Base-by-base conservation (phyloP, 2,888 invertebrate species). In the Lysandra coridon region DNA sequence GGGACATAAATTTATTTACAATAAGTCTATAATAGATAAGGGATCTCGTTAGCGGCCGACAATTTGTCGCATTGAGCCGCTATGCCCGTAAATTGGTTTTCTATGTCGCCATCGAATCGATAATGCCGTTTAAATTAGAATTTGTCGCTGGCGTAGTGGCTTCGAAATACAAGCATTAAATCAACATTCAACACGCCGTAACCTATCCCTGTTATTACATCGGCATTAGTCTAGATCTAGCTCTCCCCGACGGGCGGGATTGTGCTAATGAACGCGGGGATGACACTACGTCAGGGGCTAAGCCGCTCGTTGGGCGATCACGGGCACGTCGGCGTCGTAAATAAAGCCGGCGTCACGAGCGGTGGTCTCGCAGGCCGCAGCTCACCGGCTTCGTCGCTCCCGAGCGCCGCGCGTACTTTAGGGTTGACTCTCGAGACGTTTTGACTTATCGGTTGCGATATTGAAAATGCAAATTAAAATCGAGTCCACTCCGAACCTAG, bases 1-100 rank as follows among this genome's bases (percentile, higher is more conserved):
- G 80, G 82, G 81, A 83, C 83, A 85, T 85, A 85, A 85, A 85
- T 85, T 84, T 83, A 83, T 84, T 84, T 84, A 83, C 84, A 84
- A 85, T 84, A 85, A 84, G 79, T 82, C 80, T 84, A 84, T 85
- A 82, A 79, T 73, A 84, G 85, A 85, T 85, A 85, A 83, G 83
- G 74, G 78, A 81, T 80, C 85, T 85, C 83, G 84, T 85, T 85
- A 84, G 83, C 81, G 82, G 80, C 80, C 81, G 83, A 83, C 83
- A 82, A 85, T 84, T 85, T 85, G 84, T 85, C 84, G 83, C 80
- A 84, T 82, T 78, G 83, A 82, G 82, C 82, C 82, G 83, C 83
- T 80, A 80, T 79, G 79, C 80, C 83, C 82, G 82, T 84, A 83
- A 84, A 85, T 84, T 84, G 82, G 80, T 83, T 83, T 81, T 80